Evolutionary conservation across 2,888 invertebrate genomes (phyloP).

Genomic region (Neuroscelio doddi): DNA sequence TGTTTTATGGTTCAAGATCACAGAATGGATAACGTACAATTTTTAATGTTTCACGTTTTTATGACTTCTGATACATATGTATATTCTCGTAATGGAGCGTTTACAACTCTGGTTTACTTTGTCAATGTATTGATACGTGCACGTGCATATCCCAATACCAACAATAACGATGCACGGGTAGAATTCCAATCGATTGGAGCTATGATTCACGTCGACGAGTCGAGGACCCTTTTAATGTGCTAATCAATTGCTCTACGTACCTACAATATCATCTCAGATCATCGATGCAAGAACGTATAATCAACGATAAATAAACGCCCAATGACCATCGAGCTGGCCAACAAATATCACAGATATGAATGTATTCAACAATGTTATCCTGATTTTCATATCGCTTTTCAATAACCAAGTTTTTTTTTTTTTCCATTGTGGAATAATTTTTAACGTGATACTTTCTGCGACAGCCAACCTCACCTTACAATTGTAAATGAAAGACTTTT

Average conservation of each 20-base stretch:
- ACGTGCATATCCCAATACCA: constrained; percentile 16
- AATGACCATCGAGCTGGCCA: constrained; percentile 5
- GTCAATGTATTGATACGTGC: constrained; percentile 19
- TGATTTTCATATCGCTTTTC: no score
- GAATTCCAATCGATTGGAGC: constrained; percentile 43
- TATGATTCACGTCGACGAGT: constrained; percentile 43
- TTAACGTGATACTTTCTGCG: no score
- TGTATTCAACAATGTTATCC: no score
- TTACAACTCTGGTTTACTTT: constrained; percentile 18
- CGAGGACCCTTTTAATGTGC: constrained; percentile 44
- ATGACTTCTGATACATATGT: constrained; percentile 19
- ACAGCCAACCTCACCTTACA: no score
- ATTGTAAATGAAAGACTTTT: no score
- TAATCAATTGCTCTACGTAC: constrained; percentile 39
- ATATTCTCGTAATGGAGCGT: constrained; percentile 12
- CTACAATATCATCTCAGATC: constrained; percentile 39
- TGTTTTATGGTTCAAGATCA: constrained; percentile 9
- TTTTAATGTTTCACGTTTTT: constrained; percentile 30
- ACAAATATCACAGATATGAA: no score
- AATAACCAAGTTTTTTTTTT: no score
- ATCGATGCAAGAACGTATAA: constrained; percentile 36
- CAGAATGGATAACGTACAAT: constrained; percentile 13
- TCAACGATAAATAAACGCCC: constrained; percentile 32
- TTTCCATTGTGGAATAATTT: no score
- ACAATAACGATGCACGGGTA: constrained; percentile 31